A percentile compares a stretch with the other conserved stretches of the same genome.
phyloP scores from a whole-genome alignment of 2,113 vertebrate species.

The Maccullochella peelii region DNA sequence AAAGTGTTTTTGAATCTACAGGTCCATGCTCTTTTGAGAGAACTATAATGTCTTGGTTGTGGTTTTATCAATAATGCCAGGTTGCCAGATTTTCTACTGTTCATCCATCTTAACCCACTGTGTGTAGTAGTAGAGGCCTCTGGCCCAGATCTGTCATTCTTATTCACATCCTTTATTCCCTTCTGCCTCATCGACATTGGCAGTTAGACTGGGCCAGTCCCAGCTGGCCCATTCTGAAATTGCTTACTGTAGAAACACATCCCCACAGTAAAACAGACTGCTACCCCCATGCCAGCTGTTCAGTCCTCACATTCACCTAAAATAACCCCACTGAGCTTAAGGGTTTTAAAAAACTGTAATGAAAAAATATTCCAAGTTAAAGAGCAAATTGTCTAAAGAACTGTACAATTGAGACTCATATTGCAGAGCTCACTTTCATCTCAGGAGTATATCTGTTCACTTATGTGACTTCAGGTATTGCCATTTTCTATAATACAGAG shows the following conservation, averaged over 20 bases:
- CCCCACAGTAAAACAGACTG: conserved; percentile 58
- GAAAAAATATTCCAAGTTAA: conserved; percentile 23
- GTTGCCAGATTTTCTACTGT: conserved; percentile 43
- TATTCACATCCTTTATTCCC: conserved; percentile 63
- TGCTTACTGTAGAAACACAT: conserved; percentile 74
- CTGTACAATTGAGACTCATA: not conserved
- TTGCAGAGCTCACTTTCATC: conserved; percentile 1
- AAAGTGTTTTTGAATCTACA: conserved; percentile 2
- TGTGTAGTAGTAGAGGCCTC: conserved; percentile 50
- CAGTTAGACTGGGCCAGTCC: conserved; percentile 62
- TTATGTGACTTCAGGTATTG: not conserved
- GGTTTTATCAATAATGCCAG: conserved; percentile 51
- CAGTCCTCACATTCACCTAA: conserved; percentile 46
- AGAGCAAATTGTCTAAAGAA: conserved; percentile 34
- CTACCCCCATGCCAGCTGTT: conserved; percentile 69
- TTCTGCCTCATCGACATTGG: conserved; percentile 71
- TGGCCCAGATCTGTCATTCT: conserved; percentile 76
- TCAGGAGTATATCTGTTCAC: not conserved
- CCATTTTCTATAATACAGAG: not conserved
- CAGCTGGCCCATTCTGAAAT: conserved; percentile 72
- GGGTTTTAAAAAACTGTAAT: conserved; percentile 13
- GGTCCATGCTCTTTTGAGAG: conserved; percentile 15
- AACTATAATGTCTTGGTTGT: conserved; percentile 5
- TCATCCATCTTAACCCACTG: conserved; percentile 55
- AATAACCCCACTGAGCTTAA: conserved; percentile 44